Evolutionary conservation across 2,113 vertebrate genomes (phyloP).

Genomic region (Mastomys natalensis): DNA sequence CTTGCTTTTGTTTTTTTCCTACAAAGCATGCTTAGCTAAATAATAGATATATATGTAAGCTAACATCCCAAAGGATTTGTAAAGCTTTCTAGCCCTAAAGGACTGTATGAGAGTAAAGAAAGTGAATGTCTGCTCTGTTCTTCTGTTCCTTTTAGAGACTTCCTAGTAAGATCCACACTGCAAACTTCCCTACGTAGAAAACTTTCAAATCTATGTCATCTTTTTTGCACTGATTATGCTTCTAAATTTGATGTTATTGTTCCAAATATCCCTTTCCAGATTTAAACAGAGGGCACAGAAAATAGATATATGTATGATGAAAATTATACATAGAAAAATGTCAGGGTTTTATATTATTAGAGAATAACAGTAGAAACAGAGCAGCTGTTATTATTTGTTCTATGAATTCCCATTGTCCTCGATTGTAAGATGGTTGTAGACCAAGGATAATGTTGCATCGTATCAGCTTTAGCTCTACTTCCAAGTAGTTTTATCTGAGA

Average conservation of each 20-base stretch:
- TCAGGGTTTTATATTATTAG: not conserved
- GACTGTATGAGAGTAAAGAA: not conserved
- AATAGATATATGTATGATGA: not conserved
- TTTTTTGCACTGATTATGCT: not conserved
- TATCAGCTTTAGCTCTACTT: not conserved
- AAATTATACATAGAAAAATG: not conserved
- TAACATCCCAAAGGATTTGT: not conserved
- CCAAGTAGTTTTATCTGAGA: not conserved
- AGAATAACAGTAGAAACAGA: not conserved
- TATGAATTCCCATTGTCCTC: not conserved
- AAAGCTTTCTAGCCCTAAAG: not conserved
- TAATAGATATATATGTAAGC: not conserved
- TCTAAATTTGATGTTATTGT: not conserved
- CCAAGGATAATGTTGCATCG: not conserved
- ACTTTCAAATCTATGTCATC: not conserved
- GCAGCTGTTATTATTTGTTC: not conserved
- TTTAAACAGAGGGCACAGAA: not conserved
- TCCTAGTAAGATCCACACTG: not conserved
- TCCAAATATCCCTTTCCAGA: not conserved
- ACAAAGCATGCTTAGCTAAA: conserved; percentile 33
- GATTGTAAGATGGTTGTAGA: not conserved
- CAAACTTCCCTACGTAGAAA: not conserved
- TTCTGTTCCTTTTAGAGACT: not conserved
- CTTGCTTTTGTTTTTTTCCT: conserved; percentile 9
- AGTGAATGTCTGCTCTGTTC: not conserved